Base-by-base conservation (phyloP, 2,113 vertebrate species). In the Calcarius ornatus region DNA sequence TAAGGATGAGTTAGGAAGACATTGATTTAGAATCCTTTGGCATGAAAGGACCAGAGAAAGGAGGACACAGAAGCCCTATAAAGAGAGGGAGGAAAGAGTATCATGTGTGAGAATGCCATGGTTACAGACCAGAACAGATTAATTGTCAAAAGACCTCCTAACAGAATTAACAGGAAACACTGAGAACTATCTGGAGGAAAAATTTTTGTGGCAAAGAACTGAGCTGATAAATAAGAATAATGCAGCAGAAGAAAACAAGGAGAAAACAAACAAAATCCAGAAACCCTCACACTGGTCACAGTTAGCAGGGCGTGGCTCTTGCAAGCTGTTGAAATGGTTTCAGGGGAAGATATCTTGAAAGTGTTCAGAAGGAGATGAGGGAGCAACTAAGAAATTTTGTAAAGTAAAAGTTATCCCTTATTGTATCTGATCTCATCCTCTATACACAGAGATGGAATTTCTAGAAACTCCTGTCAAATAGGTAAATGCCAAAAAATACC, bases 121-220 rank as follows among this genome's bases (percentile, higher is more conserved):
- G 86, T 83, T 97, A 94, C 79, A 88, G 33, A 81, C 33, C 42
- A 94, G 82, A 88, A 65, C 45, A 88, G 64, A 90, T 54, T 90
- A 93, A 92, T 63, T 93, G 54, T 43, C 65, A 63, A 77, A 94
- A 95, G 30, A 82, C 47, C 51, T 69, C 54, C 56, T 90, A 94
- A 92, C 54, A 93, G 60, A 93, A 90, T 93, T 90, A 93, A 86
- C 14, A 2, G 33, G 38, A 92, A 84, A 81, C 50, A 80, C 35
- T 0, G 0, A 88, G 59, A 88, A 82, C 42, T 61, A 85, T 42
- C 71, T 86, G 51, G 16, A 90, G 42, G 40, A 90, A 66, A 85
- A 81, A 83, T 51, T 42, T 70, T 5, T 40, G 63, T 63, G 33
- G 63, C 33, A 86, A 92, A 77, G n/a, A 95, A 90, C 17, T 35